Conservation (phyloP, 2,113 vertebrate genomes). For the Galbula dea region DNA sequence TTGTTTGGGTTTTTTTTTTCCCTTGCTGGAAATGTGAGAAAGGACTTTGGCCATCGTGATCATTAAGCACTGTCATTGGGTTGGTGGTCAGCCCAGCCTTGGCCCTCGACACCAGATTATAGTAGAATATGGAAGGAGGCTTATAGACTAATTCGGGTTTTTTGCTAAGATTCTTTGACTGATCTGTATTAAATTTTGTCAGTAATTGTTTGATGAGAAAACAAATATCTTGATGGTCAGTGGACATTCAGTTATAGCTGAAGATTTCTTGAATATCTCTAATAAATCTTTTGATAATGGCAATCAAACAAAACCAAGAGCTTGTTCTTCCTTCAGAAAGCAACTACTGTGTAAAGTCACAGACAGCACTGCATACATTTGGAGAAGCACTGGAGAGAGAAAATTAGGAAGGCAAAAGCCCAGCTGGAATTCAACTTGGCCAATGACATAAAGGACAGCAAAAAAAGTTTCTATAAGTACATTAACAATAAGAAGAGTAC, state of each 20-base stretch:
- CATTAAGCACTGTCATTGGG: too few species aligned
- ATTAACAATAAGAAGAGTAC: too few species aligned
- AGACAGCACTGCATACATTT: background rate
- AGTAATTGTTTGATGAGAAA: background rate
- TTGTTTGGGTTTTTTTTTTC: too few species aligned
- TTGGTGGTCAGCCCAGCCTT: too few species aligned
- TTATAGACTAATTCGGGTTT: background rate
- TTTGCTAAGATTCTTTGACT: background rate
- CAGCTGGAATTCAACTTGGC: too few species aligned
- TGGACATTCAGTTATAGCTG: background rate
- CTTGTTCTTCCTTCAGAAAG: background rate
- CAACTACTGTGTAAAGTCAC: background rate
- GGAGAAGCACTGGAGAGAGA: background rate
- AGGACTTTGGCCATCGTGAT: too few species aligned
- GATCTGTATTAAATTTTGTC: background rate
- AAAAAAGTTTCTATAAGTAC: too few species aligned
- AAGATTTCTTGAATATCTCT: background rate
- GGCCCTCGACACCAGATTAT: too few species aligned
- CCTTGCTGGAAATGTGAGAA: too few species aligned
- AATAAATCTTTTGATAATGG: background rate
- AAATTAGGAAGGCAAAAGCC: too few species aligned
- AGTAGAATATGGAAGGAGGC: background rate
- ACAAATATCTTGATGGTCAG: background rate
- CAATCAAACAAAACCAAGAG: background rate
- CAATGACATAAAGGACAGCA: too few species aligned